These are phyloP conservation scores for Stegana nigrithorax DNA, from an alignment of 2,888 invertebrate genomes.

Conservation along the genomic window DNA sequence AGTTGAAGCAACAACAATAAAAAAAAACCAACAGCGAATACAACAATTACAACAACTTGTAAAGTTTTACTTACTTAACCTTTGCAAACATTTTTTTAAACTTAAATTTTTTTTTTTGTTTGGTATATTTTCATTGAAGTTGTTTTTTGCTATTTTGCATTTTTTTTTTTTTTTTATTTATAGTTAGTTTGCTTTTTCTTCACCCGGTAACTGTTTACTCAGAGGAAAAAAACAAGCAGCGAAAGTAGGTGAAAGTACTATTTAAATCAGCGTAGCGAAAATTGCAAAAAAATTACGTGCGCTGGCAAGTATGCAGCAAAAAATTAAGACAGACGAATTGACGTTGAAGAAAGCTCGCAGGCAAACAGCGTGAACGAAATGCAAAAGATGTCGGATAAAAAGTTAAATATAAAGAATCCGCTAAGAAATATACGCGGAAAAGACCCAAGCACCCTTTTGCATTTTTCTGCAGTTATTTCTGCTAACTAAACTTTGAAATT, in stretches of 20 bases:
- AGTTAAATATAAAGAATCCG: slow-evolving; percentile 39
- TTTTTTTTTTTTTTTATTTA: not conserved
- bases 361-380: slow-evolving; percentile 9
- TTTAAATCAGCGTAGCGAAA: slow-evolving; percentile 47
- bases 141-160: not conserved
- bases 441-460: no score
- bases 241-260: slow-evolving; percentile 48
- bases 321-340: slow-evolving; percentile 9
- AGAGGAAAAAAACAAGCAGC: not conserved
- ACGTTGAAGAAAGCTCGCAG: not conserved
- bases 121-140: not conserved
- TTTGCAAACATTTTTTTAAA: not conserved
- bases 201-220: slow-evolving; percentile 6
- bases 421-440: slow-evolving; percentile 11
- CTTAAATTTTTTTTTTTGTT: not conserved
- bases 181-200: slow-evolving; percentile 1
- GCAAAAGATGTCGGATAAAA: slow-evolving; percentile 24
- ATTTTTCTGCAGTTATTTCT: no score
- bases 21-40: slow-evolving; percentile 15
- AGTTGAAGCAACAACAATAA: slow-evolving; percentile 33
- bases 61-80: slow-evolving; percentile 37
- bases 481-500: slow-evolving; percentile 34
- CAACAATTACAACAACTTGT: slow-evolving; percentile 27
- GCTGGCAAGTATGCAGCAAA: slow-evolving; percentile 4
- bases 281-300: slow-evolving; percentile 10